A percentile compares a stretch with the other conserved stretches of the same genome.
These are phyloP conservation scores for Nomia melanderi DNA, from an alignment of 1,140 invertebrate genomes.

Conservation along the genomic window DNA sequence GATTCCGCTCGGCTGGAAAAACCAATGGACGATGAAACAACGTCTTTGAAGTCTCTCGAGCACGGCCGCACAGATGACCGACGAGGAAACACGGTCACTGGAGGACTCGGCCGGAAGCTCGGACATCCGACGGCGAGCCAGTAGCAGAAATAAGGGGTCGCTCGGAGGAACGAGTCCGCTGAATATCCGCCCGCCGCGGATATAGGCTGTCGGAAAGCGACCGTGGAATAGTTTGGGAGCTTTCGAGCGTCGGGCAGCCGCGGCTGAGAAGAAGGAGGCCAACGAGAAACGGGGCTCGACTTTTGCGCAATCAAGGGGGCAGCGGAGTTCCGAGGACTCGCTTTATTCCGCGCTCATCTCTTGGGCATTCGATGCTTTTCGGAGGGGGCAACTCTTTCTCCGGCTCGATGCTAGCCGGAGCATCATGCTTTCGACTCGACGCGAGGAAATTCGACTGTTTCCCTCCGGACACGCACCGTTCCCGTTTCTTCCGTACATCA, in stretches of 20 bases:
- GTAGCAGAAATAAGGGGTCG: not conserved
- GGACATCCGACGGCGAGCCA: not conserved
- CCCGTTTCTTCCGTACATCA: conserved; percentile 63
- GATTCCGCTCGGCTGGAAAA: not conserved
- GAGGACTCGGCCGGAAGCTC: not conserved
- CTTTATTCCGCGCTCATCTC: conserved; percentile 7
- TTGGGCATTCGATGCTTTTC: conserved; percentile 32
- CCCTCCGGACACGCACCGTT: conserved; percentile 1
- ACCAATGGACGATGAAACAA: not conserved
- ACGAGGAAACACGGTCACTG: conserved; percentile 24
- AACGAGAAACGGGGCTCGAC: conserved; percentile 49
- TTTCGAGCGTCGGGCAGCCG: not conserved
- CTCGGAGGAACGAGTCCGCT: not conserved
- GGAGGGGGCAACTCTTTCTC: conserved; percentile 25
- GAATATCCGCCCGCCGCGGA: not conserved
- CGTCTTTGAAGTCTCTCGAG: conserved; percentile 12
- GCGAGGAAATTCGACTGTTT: not conserved
- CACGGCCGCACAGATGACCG: not conserved
- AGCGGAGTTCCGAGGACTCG: too few species aligned
- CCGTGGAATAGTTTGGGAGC: not conserved
- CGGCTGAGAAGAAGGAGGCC: not conserved
- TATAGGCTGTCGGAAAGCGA: not conserved
- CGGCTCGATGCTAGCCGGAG: conserved; percentile 1
- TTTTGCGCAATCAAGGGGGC: conserved; percentile 14
- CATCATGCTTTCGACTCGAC: not conserved